These are phyloP conservation scores for Agrochola macilenta DNA, from an alignment of 2,888 invertebrate species.

Conservation along the genomic window DNA sequence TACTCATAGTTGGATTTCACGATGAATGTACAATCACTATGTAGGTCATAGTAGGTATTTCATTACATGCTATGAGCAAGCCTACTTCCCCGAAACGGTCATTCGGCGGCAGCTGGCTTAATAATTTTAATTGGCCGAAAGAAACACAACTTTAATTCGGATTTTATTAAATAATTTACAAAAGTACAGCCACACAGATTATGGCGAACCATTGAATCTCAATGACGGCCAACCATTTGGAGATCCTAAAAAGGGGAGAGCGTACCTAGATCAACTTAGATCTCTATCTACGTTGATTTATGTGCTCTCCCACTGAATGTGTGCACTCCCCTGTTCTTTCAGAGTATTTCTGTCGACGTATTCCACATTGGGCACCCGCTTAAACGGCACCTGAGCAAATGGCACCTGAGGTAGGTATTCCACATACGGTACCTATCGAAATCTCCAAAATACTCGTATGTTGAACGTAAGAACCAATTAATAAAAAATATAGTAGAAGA, in stretches of 20 bases:
- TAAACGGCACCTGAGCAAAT: no score
- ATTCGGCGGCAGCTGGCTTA: background rate
- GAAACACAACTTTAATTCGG: background rate
- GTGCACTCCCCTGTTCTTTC: background rate
- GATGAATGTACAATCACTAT: background rate
- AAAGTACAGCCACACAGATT: background rate
- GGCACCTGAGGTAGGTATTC: no score
- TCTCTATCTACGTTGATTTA: background rate
- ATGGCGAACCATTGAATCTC: background rate
- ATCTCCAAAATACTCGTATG: no score
- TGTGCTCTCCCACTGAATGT: background rate
- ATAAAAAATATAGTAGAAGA: no score
- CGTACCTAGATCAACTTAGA: background rate
- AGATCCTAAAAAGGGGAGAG: background rate
- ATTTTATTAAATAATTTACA: background rate
- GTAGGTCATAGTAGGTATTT: no score
- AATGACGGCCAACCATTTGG: background rate
- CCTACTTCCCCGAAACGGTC: background rate
- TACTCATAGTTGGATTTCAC: background rate
- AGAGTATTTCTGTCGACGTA: background rate
- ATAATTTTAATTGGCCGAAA: background rate
- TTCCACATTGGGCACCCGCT: no score
- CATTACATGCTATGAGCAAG: background rate
- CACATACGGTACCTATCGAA: no score
- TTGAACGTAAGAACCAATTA: no score